These are phyloP conservation scores for Aleadryas rufinucha DNA, from an alignment of 2,113 vertebrate genomes.

Conservation along the genomic window DNA sequence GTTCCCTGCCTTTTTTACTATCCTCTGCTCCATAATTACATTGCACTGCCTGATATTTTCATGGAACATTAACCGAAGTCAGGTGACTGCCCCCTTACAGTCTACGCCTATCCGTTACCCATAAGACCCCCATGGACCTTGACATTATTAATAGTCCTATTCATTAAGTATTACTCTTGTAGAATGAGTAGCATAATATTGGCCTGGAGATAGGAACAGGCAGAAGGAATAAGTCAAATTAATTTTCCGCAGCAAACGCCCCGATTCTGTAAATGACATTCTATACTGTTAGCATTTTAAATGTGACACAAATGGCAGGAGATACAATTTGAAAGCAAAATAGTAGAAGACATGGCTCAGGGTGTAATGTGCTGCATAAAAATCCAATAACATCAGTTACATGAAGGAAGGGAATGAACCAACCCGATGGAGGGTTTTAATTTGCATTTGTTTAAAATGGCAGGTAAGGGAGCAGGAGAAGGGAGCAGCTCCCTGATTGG, in stretches of 20 bases:
- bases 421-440: conserved; percentile 57
- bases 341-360: conserved; percentile 81
- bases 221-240: conserved; percentile 92
- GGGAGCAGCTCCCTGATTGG: neutral
- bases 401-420: conserved; percentile 55
- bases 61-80: conserved; percentile 94
- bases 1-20: conserved; percentile 77
- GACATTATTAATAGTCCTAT: conserved; percentile 94
- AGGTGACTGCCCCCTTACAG: conserved; percentile 85
- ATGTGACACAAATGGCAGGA: conserved; percentile 93
- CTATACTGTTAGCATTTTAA: conserved; percentile 94
- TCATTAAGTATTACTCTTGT: conserved; percentile 98
- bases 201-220: conserved; percentile 91
- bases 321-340: conserved; percentile 93
- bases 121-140: conserved; percentile 87
- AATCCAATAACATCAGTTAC: conserved; percentile 77
- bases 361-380: conserved; percentile 78
- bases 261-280: conserved; percentile 92
- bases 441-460: conserved; percentile 75
- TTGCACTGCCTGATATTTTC: conserved; percentile 92
- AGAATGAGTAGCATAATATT: conserved; percentile 96
- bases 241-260: conserved; percentile 92
- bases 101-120: conserved; percentile 85
- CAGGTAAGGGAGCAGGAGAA: conserved; percentile 53
- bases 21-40: conserved; percentile 92